Evolutionary conservation across 2,797 vertebrate genomes (phyloP).

Genomic region (Odontamblyopus rebecca): DNA sequence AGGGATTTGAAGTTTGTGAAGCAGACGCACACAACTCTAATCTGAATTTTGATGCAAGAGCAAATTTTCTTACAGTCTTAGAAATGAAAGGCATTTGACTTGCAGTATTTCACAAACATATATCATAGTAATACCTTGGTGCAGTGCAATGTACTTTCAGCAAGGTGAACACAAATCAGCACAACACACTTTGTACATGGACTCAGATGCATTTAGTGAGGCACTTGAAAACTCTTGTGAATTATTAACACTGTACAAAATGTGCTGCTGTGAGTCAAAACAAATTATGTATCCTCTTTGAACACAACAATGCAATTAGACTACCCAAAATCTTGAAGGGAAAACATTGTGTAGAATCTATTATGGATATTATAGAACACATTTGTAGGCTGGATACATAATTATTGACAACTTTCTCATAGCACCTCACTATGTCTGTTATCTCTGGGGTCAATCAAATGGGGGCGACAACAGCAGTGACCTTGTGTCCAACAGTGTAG

Average conservation of each 20-base stretch:
- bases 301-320: not conserved
- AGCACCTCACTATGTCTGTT: slow-evolving; percentile 7
- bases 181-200: not conserved
- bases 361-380: not conserved
- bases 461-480: slow-evolving; percentile 22
- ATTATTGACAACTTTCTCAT: not conserved
- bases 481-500: slow-evolving; percentile 22
- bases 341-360: not conserved
- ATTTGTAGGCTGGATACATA: not conserved
- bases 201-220: not conserved
- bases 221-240: slow-evolving; percentile 7
- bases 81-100: not conserved
- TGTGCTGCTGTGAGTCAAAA: slow-evolving; percentile 1
- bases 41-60: slow-evolving; percentile 4
- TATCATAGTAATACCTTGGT: slow-evolving; percentile 6
- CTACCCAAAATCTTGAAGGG: not conserved
- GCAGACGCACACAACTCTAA: not conserved
- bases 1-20: not conserved
- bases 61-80: slow-evolving; percentile 2
- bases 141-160: slow-evolving; percentile 13
- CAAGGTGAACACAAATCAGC: not conserved
- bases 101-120: not conserved
- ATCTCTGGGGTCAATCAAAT: slow-evolving; percentile 23
- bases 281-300: not conserved
- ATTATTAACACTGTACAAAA: slow-evolving; percentile 1